phyloP scores from a whole-genome alignment of 2,888 invertebrate species.

The Cremastobaeus sp. region DNA sequence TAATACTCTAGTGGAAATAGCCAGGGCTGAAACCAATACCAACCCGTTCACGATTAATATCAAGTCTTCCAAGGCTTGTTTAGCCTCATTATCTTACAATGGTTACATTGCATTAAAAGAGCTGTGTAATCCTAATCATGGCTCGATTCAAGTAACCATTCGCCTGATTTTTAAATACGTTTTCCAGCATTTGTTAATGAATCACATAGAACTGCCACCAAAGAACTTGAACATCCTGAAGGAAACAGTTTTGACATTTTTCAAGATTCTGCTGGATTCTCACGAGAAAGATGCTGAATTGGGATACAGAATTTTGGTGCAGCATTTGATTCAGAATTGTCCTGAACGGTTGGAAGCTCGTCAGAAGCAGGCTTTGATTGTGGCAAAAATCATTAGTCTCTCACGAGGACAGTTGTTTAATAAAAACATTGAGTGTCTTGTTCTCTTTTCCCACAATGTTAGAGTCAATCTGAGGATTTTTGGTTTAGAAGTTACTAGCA shows the following conservation, averaged over 20 bases:
- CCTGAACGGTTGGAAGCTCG: constrained; percentile 72
- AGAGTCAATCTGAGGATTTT: constrained; percentile 79
- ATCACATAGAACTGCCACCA: constrained; percentile 62
- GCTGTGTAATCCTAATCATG: constrained; percentile 78
- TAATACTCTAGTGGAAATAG: constrained; percentile 73
- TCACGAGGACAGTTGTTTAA: constrained; percentile 61
- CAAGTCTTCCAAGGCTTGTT: constrained; percentile 55
- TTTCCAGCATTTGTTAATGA: constrained; percentile 74
- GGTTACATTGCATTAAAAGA: constrained; percentile 75
- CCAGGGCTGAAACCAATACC: constrained; percentile 70
- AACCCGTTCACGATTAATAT: constrained; percentile 59
- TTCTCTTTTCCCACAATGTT: constrained; percentile 73
- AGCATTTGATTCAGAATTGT: constrained; percentile 71
- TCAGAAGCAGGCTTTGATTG: constrained; percentile 70
- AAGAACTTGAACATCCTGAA: constrained; percentile 65
- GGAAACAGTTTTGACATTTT: constrained; percentile 69
- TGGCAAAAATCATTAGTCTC: constrained; percentile 70
- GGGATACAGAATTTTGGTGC: constrained; percentile 69
- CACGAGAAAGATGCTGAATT: constrained; percentile 64
- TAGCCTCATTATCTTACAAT: constrained; percentile 71
- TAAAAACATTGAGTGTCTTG: constrained; percentile 64
- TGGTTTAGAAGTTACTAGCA: constrained; percentile 79
- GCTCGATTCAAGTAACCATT: constrained; percentile 74
- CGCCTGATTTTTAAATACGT: constrained; percentile 76
- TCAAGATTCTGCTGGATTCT: constrained; percentile 63